Evolutionary conservation across 1,140 invertebrate genomes (phyloP).

Genomic region (Gonatopus flavifemur): DNA sequence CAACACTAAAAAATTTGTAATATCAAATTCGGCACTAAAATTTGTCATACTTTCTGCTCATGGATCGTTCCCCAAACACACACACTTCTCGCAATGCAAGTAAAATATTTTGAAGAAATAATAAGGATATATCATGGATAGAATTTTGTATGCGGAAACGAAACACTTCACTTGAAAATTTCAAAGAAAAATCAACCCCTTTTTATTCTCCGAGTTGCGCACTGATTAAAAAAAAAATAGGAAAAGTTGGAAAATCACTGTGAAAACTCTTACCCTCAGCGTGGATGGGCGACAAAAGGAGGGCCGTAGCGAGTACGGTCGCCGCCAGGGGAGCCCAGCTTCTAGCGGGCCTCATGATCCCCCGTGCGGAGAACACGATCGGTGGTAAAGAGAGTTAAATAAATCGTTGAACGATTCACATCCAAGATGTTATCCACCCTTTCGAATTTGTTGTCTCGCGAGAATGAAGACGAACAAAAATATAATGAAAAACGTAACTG

Average conservation of each 20-base stretch:
- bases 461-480: not conserved
- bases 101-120: no score
- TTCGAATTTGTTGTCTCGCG: constrained; percentile 1
- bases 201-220: no score
- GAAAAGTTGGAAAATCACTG: not conserved
- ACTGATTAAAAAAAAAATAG: not conserved
- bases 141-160: no score
- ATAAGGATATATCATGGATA: no score
- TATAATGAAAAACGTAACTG: not conserved
- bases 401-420: constrained; percentile 29
- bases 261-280: constrained; percentile 43
- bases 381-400: constrained; percentile 1
- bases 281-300: constrained; percentile 33
- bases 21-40: no score
- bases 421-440: constrained; percentile 15
- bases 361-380: constrained; percentile 1
- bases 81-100: no score
- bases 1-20: no score
- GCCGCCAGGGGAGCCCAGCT: constrained; percentile 41
- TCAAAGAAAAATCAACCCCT: no score
- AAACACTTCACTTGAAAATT: no score
- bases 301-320: constrained; percentile 36
- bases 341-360: constrained; percentile 35
- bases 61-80: no score
- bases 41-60: no score